These are phyloP conservation scores for Perdix hodgsoniae DNA, from an alignment of 2,797 vertebrate species.

Conservation along the genomic window DNA sequence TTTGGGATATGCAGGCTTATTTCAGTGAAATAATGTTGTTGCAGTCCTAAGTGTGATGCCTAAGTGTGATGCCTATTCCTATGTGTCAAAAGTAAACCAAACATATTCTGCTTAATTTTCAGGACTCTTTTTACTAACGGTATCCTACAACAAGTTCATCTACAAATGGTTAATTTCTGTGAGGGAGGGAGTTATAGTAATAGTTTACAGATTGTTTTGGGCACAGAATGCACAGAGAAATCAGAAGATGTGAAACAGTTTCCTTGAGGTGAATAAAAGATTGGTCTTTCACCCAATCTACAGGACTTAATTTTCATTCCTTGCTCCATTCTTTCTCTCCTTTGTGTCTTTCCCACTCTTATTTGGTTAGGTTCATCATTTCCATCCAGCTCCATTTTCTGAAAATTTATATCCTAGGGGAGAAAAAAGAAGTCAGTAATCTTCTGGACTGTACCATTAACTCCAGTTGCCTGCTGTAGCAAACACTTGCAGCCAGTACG, in stretches of 20 bases:
- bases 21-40: constrained; percentile 8
- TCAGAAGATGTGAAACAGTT: neutral
- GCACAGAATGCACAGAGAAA: neutral
- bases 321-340: neutral
- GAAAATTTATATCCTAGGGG: neutral
- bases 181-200: constrained; percentile 15
- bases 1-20: neutral
- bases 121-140: neutral
- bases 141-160: neutral
- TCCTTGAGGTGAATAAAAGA: neutral
- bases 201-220: constrained; percentile 12
- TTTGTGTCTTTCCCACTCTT: neutral
- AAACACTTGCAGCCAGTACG: neutral
- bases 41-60: constrained; percentile 15
- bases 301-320: neutral
- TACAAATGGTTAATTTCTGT: constrained; percentile 16
- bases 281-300: neutral
- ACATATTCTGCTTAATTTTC: neutral
- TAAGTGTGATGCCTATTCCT: constrained; percentile 7
- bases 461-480: neutral
- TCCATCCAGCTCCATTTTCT: constrained; percentile 32
- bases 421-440: neutral
- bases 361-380: neutral
- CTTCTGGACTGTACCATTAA: neutral
- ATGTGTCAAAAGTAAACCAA: constrained; percentile 15